These are phyloP conservation scores for Pherbina coryleti DNA, from an alignment of 2,888 invertebrate genomes.

Conservation along the genomic window DNA sequence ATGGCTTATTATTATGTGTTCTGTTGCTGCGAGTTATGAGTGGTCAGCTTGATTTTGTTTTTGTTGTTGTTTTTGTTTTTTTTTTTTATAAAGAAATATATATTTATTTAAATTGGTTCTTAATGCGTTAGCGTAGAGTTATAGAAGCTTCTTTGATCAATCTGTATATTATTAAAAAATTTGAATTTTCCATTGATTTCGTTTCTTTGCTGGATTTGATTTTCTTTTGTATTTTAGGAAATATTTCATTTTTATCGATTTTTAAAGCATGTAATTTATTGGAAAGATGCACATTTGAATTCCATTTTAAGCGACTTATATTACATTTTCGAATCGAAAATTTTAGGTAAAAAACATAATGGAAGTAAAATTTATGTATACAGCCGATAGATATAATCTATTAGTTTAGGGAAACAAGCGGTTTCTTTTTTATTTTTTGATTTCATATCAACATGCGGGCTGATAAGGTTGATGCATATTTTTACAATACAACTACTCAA, in stretches of 20 bases:
- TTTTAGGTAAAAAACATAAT: no score
- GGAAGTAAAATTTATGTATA: no score
- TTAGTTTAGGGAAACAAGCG: no score
- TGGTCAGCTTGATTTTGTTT: slow-evolving; percentile 49
- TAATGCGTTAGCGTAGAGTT: background rate
- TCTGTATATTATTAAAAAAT: background rate
- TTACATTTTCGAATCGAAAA: no score
- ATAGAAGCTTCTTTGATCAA: background rate
- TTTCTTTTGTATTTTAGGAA: background rate
- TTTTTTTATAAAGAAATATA: no score
- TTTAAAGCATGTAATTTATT: slow-evolving; percentile 21
- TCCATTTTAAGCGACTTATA: no score
- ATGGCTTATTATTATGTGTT: slow-evolving; percentile 62
- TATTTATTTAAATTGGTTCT: slow-evolving; percentile 53
- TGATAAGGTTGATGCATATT: no score
- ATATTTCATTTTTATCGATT: slow-evolving; percentile 28
- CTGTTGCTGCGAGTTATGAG: slow-evolving; percentile 12
- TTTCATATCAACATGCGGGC: no score
- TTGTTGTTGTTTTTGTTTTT: background rate
- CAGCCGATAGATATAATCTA: no score
- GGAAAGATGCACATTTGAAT: no score
- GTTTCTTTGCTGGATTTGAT: background rate
- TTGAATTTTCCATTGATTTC: background rate
- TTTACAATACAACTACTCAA: no score
- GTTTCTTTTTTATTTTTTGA: no score